Base-by-base conservation (phyloP, 37 sponge, comb jelly and placozoan genomes). In the Aphrocallistes beatrix region DNA sequence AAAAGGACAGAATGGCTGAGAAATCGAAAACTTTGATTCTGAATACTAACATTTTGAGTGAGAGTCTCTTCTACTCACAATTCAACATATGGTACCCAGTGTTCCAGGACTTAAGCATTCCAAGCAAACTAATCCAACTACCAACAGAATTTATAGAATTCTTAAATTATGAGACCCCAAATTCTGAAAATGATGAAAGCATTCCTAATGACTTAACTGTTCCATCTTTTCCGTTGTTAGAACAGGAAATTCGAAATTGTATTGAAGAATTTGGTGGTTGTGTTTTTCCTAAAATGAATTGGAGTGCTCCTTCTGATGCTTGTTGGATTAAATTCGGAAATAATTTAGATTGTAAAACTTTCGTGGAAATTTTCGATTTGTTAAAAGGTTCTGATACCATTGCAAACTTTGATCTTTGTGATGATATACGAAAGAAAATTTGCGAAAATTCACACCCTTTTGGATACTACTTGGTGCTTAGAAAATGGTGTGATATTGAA, bases 401-500 rank as follows among this genome's bases (percentile, higher is more conserved):
- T 60, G 25, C 75, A 13, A 60, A 19, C 25, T 60, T 60, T 13
- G 75, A 60, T 60, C n/a, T 60, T 25, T 25, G 75, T 30, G 75
- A 60, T 25, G n/a, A 60, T 60, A 60, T 60, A 8, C 10, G 8
- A 25, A 6, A 6, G n/a, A 60, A 30, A 25, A 30, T 60, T 60
- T 21, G 28, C 10, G 17, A 60, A 13, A 60, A 19, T 60, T 21
- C 75, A 30, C 32, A 3, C 8, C 21, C 34, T 28, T 60, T 60
- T 28, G 17, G 34, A 32, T 6, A 60, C n/a, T 60, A 60, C n/a
- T 60, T 60, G 21, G 75, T 60, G 8, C 21, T 60, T 1, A 60
- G 75, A 60, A 30, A 60, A 60, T 60, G 75, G 75, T 30, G 75
- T 32, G 75, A 60, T 25, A 60, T 60, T 60, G 75, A 60, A 3